Base-by-base conservation (phyloP, 1,140 invertebrate genomes). In the Cephus cinctus region DNA sequence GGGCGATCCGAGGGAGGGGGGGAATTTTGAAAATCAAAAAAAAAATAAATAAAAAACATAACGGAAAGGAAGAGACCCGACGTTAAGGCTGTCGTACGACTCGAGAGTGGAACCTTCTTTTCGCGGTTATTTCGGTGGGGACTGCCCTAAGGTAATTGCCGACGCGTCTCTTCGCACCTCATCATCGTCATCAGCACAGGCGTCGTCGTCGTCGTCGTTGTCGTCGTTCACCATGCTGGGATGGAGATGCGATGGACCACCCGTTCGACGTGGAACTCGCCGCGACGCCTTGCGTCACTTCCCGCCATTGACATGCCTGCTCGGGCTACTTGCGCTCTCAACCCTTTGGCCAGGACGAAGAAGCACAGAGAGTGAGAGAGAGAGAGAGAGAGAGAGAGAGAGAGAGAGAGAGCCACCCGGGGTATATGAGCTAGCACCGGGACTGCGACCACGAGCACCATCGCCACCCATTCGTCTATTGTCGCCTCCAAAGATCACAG, bases 81-180 rank as follows among this genome's bases (percentile, higher is more conserved):
- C 35, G 4, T 31, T n/a, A n/a, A 27, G n/a, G 25, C 6, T 6
- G 25, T 6, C 25, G 6, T 27, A n/a, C 6, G n/a, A 27, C 6
- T 20, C 25, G 11, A n/a, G 5, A 23, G 12, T 21, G 11, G 36
- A 43, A 8, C 25, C 25, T 27, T 11, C 15, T 25, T 4, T 8
- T 27, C 21, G 30, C 39, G 32, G 38, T 40, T 53, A 53, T 53
- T 53, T 53, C 35, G 25, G 47, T 39, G 23, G 25, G 54, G 55
- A 58, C 47, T 57, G 64, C 50, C 56, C 47, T 47, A 62, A 61
- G 71, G 61, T 73, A 73, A 74, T 76, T 75, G 71, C 71, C 71
- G 53, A 50, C 66, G 61, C 69, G 64, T 76, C 71, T 73, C 74
- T 76, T 76, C 71, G 68, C 74, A 76, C 74, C 74, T 76, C 74